Evolutionary conservation across 1,140 invertebrate genomes (phyloP).

Genomic region (Lepidurus packardi): DNA sequence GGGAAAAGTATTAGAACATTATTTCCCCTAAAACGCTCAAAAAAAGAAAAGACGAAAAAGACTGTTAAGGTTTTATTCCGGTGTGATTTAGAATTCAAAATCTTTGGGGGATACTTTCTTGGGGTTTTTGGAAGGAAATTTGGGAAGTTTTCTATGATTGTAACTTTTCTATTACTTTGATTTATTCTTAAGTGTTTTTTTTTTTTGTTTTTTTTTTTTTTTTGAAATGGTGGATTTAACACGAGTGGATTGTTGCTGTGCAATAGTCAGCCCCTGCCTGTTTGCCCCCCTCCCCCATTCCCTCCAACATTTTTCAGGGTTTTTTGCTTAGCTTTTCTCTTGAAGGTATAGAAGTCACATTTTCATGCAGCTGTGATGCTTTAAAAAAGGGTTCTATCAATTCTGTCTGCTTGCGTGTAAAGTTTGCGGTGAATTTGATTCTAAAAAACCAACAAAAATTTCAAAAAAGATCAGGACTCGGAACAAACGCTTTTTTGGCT

Average conservation of each 20-base stretch:
- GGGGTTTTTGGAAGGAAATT: not conserved
- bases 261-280: not conserved
- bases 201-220: not conserved
- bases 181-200: not conserved
- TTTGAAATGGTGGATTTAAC: not conserved
- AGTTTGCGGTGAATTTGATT: conserved; percentile 5
- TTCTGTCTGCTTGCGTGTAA: not conserved
- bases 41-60: not conserved
- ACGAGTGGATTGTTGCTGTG: not conserved
- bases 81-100: not conserved
- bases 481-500: conserved; percentile 8
- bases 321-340: conserved; percentile 15
- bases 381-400: not conserved
- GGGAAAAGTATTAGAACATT: not conserved
- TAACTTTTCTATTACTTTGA: not conserved
- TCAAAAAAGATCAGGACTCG: not conserved
- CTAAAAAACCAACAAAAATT: not conserved
- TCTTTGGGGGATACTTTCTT: not conserved
- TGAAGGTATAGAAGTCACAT: not conserved
- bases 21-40: not conserved
- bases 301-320: not conserved
- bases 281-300: not conserved
- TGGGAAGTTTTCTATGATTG: not conserved
- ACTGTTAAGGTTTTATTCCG: not conserved
- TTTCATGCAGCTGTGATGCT: conserved; percentile 14